Percentiles rank a stretch among this genome's conserved stretches.
Conservation (phyloP, 2,113 vertebrate species). For the Melanostigma gelatinosum region DNA sequence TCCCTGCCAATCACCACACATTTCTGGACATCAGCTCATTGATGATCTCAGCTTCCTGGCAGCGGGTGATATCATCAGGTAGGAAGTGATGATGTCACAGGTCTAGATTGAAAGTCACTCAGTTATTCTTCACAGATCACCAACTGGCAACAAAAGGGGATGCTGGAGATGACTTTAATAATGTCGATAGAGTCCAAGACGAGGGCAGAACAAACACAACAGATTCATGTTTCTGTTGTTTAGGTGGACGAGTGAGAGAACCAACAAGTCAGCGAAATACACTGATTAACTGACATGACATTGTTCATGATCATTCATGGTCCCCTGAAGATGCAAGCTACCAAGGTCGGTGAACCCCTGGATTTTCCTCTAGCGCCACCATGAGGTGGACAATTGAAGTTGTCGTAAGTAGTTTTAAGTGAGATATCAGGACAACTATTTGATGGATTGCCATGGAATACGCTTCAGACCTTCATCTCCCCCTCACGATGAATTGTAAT, state of each 20-base stretch:
- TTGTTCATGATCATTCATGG: not conserved
- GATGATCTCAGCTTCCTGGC: slow-evolving; percentile 52
- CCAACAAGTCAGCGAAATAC: not conserved
- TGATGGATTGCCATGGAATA: too few relatives aligned
- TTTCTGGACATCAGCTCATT: slow-evolving; percentile 26
- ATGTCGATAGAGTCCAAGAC: not conserved
- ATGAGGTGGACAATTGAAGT: not conserved
- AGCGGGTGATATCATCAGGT: slow-evolving; percentile 36
- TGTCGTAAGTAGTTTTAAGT: too few relatives aligned
- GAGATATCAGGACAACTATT: too few relatives aligned
- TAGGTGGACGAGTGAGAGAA: not conserved
- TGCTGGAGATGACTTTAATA: not conserved
- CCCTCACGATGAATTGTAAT: too few relatives aligned
- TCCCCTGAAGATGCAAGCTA: too few relatives aligned
- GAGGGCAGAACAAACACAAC: not conserved
- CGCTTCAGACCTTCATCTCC: too few relatives aligned
- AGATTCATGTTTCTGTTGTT: not conserved
- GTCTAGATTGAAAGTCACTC: slow-evolving; percentile 8
- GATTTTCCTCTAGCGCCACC: not conserved
- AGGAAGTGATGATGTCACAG: slow-evolving; percentile 38
- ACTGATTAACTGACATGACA: not conserved
- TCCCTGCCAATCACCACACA: slow-evolving; percentile 19
- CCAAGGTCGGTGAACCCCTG: too few relatives aligned
- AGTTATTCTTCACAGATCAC: slow-evolving; percentile 35
- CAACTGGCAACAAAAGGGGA: not conserved